These are phyloP conservation scores for Drosophila histrio DNA, from an alignment of 2,888 invertebrate genomes.

Conservation along the genomic window DNA sequence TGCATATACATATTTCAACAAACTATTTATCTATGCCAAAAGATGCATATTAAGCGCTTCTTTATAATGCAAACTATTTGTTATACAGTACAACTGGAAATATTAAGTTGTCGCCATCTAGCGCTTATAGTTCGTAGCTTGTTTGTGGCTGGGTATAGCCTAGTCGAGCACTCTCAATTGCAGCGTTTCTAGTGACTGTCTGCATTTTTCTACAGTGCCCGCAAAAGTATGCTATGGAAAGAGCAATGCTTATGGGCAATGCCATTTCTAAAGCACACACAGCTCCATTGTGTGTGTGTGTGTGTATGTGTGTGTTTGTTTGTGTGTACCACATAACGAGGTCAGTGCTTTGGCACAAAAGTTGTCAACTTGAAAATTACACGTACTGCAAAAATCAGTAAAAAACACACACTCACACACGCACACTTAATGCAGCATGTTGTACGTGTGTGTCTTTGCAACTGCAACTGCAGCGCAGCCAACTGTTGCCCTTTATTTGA, in stretches of 20 bases:
- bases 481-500: constrained; percentile 75
- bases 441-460: constrained; percentile 48
- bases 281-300: constrained; percentile 1
- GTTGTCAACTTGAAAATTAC: constrained; percentile 81
- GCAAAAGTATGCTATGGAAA: constrained; percentile 53
- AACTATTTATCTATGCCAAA: too few relatives aligned
- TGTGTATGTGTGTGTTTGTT: constrained; percentile 9
- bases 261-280: constrained; percentile 42
- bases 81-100: too few relatives aligned
- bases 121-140: not conserved
- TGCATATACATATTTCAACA: too few relatives aligned
- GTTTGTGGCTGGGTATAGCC: not conserved
- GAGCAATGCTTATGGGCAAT: constrained; percentile 36
- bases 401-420: constrained; percentile 26
- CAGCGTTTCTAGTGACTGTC: constrained; percentile 18
- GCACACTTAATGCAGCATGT: constrained; percentile 1
- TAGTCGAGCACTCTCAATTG: not conserved
- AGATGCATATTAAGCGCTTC: too few relatives aligned
- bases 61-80: too few relatives aligned
- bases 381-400: constrained; percentile 68
- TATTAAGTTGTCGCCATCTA: too few relatives aligned
- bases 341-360: constrained; percentile 77
- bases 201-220: constrained; percentile 47
- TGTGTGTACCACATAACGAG: constrained; percentile 60
- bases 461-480: constrained; percentile 33